Evolutionary conservation across 2,797 vertebrate species (phyloP).

Genomic region (Carduelis carduelis): DNA sequence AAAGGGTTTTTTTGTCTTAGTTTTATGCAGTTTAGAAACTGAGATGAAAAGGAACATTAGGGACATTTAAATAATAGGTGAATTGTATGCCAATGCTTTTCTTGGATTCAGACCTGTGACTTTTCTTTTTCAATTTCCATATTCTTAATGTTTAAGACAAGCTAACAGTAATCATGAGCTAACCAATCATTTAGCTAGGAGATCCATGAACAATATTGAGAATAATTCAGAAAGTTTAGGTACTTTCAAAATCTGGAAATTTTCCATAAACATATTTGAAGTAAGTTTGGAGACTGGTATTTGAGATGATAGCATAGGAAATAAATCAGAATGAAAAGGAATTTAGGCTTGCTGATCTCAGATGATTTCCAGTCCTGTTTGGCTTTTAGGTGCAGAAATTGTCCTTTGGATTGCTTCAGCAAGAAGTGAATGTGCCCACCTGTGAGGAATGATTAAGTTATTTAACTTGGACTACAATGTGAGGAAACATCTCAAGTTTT

Average conservation of each 20-base stretch:
- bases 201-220: not conserved
- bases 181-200: not conserved
- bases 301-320: not conserved
- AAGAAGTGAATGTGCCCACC: not conserved
- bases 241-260: not conserved
- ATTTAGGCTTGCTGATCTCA: not conserved
- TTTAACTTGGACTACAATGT: not conserved
- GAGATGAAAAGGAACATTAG: not conserved
- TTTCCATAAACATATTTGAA: not conserved
- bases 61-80: not conserved
- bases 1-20: rapidly evolving
- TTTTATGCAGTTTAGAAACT: not conserved
- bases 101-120: not conserved
- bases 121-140: not conserved
- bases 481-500: not conserved
- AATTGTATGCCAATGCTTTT: not conserved
- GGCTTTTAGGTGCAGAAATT: not conserved
- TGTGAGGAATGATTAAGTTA: not conserved
- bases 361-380: not conserved
- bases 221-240: not conserved
- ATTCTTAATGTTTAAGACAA: not conserved
- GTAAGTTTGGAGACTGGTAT: not conserved
- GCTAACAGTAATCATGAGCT: not conserved
- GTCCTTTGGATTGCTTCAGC: not conserved
- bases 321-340: not conserved